phyloP scores from a whole-genome alignment of 1,140 invertebrate species.

The Hylaeus volcanicus region DNA sequence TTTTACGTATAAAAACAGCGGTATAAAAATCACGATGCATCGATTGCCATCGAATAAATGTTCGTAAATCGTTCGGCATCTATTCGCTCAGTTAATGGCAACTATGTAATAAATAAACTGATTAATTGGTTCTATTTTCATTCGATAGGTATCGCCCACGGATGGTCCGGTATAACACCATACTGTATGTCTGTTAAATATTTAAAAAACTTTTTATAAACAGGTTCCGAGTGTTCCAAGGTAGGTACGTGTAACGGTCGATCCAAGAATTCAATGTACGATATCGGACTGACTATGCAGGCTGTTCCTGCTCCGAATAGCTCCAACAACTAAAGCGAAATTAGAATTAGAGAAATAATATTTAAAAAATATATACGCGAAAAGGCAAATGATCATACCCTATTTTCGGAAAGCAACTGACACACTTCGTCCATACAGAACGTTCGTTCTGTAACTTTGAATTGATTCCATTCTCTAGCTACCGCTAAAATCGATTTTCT shows the following conservation, averaged over 20 bases:
- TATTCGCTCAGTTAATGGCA: background rate
- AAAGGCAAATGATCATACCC: slow-evolving; percentile 84
- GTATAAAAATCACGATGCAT: too few species aligned
- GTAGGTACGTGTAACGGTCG: slow-evolving; percentile 87
- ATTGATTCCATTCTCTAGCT: slow-evolving; percentile 91
- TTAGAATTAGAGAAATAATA: background rate
- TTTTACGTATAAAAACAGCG: background rate
- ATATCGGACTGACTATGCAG: slow-evolving; percentile 94
- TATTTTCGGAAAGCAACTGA: slow-evolving; percentile 87
- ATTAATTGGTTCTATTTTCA: slow-evolving; percentile 20
- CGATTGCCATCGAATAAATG: background rate
- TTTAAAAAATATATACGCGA: background rate
- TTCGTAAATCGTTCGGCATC: background rate
- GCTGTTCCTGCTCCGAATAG: slow-evolving; percentile 98
- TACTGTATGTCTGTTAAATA: slow-evolving; percentile 93
- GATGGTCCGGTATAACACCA: slow-evolving; percentile 87
- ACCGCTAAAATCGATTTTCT: slow-evolving; percentile 93
- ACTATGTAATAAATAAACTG: slow-evolving; percentile 10
- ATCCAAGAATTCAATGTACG: slow-evolving; percentile 88
- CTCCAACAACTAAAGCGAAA: slow-evolving; percentile 89
- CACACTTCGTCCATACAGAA: slow-evolving; percentile 94
- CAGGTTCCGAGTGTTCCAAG: slow-evolving; percentile 84
- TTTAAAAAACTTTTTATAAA: slow-evolving; percentile 86
- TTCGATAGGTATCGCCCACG: slow-evolving; percentile 85
- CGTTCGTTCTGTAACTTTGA: slow-evolving; percentile 90